phyloP scores from a whole-genome alignment of 1,140 invertebrate species.

The Zaprionus davidi region DNA sequence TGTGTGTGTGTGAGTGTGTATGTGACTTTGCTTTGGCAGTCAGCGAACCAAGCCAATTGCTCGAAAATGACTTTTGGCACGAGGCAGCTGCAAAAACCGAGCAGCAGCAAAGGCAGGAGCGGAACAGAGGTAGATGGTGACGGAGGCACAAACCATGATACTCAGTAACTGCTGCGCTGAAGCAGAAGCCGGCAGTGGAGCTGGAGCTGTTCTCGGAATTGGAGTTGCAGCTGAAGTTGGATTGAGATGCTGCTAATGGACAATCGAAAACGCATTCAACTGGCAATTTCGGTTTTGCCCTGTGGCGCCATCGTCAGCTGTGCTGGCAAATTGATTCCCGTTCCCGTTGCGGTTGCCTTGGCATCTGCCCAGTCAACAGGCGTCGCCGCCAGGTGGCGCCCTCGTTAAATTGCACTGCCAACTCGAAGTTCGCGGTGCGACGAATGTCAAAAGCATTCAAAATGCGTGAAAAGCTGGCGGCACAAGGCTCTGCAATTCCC shows the following conservation, averaged over 20 bases:
- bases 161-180: slow-evolving; percentile 14
- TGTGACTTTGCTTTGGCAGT: slow-evolving; percentile 47
- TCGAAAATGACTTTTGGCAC: slow-evolving; percentile 81
- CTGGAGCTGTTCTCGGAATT: slow-evolving; percentile 10
- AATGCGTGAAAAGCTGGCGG: slow-evolving; percentile 9
- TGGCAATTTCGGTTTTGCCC: slow-evolving; percentile 73
- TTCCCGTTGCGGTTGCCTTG: slow-evolving; percentile 64
- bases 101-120: neutral
- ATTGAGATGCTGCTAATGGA: slow-evolving; percentile 67
- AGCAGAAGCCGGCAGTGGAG: neutral
- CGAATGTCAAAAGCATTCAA: slow-evolving; percentile 63
- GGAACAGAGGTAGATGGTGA: neutral
- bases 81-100: slow-evolving; percentile 49
- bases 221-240: slow-evolving; percentile 16
- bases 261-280: slow-evolving; percentile 81
- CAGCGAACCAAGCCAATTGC: slow-evolving; percentile 68
- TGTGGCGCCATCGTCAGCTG: slow-evolving; percentile 49
- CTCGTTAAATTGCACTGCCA: slow-evolving; percentile 71
- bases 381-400: slow-evolving; percentile 61
- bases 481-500: slow-evolving; percentile 16
- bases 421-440: slow-evolving; percentile 10
- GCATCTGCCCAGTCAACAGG: slow-evolving; percentile 52
- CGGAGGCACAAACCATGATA: slow-evolving; percentile 26
- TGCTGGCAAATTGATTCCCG: slow-evolving; percentile 72
- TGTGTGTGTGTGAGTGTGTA: slow-evolving; percentile 21